Conservation (phyloP, 2,113 vertebrate genomes). For the Trachemys scripta region DNA sequence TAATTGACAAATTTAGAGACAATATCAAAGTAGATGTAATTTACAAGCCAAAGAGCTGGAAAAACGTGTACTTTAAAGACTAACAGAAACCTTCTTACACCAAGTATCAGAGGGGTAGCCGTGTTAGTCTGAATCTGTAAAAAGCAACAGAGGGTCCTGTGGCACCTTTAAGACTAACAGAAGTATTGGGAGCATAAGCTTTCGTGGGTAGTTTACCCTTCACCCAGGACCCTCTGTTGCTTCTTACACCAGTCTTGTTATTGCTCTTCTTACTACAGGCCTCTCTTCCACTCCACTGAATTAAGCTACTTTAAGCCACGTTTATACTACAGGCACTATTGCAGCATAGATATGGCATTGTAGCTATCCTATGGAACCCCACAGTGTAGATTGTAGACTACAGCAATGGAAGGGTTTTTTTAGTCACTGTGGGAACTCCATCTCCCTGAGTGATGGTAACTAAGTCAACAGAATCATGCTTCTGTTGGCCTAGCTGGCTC, state of each 20-base stretch:
- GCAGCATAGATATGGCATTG: neutral
- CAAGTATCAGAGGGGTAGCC: neutral
- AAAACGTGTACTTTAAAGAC: constrained; percentile 5
- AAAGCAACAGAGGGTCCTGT: too few relatives aligned
- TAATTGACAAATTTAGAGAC: neutral
- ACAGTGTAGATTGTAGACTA: neutral
- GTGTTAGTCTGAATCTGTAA: too few relatives aligned
- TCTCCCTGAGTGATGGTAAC: neutral
- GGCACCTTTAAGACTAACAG: too few relatives aligned
- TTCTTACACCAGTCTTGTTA: constrained; percentile 48
- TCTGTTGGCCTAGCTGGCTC: neutral
- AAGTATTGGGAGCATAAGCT: too few relatives aligned
- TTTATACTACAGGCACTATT: neutral
- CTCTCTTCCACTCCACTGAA: neutral
- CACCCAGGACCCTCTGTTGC: neutral
- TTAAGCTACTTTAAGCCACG: neutral
- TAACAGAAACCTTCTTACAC: constrained; percentile 55
- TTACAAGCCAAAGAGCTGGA: neutral
- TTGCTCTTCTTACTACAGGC: constrained; percentile 33
- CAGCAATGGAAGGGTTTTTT: too few relatives aligned
- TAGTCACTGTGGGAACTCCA: neutral
- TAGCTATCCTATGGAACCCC: neutral
- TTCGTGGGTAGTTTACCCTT: too few relatives aligned
- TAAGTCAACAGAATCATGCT: neutral
- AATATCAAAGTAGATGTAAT: neutral